phyloP scores from a whole-genome alignment of 2,113 vertebrate genomes.

The Otis tarda region DNA sequence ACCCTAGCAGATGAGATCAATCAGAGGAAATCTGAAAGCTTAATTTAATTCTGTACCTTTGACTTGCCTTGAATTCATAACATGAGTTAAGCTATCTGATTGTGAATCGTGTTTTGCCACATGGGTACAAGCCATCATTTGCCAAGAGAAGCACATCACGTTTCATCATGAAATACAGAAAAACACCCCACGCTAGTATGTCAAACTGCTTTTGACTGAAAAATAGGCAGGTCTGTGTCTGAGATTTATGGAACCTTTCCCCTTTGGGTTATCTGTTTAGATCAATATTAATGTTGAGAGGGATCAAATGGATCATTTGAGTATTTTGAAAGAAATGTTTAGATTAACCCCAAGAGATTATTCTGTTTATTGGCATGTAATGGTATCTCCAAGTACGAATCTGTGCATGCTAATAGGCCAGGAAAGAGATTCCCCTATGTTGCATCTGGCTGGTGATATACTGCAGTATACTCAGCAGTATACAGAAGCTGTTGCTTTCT shows the following conservation, averaged over 20 bases:
- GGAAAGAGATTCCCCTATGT: neutral
- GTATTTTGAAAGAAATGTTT: neutral
- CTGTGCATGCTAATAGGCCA: neutral
- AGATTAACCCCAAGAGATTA: neutral
- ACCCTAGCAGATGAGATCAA: neutral
- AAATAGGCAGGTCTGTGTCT: neutral
- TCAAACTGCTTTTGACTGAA: neutral
- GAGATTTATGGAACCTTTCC: neutral
- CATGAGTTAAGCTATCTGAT: neutral
- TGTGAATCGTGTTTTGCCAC: conserved; percentile 26
- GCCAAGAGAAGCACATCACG: conserved; percentile 5
- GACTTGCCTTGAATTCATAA: neutral
- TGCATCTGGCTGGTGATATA: neutral
- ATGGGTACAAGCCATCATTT: neutral
- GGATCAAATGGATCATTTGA: neutral
- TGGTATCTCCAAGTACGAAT: neutral
- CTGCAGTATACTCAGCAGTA: neutral
- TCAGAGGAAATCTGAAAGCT: neutral
- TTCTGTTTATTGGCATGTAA: neutral
- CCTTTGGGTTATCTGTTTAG: neutral
- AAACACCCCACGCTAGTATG: neutral
- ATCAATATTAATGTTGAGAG: neutral
- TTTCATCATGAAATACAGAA: neutral
- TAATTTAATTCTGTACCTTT: neutral
- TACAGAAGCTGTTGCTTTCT: neutral